These are phyloP conservation scores for Dryococelus australis DNA, from an alignment of 2,888 invertebrate genomes.

Conservation along the genomic window DNA sequence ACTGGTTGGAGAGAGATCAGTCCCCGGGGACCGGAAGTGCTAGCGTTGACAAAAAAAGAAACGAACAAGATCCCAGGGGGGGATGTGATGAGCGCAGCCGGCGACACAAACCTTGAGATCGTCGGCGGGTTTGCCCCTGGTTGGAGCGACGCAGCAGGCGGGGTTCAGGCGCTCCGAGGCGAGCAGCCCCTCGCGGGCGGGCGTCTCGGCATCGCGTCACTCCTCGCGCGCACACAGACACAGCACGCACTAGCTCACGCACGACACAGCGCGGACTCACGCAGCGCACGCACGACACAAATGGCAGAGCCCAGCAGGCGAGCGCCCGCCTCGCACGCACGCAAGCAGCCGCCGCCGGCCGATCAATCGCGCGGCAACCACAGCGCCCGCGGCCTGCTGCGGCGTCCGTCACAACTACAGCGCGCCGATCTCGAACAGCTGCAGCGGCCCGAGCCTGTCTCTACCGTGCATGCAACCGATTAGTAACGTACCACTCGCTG, in stretches of 20 bases:
- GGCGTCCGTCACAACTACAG: neutral
- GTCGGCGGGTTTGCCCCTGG: neutral
- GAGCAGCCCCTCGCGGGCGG: neutral
- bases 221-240: neutral
- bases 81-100: too few relatives aligned
- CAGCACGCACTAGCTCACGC: neutral
- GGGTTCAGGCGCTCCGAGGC: neutral
- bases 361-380: neutral
- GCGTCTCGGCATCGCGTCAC: neutral
- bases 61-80: too few relatives aligned
- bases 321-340: neutral
- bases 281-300: neutral
- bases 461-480: too few relatives aligned
- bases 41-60: too few relatives aligned
- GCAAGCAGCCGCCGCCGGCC: neutral
- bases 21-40: too few relatives aligned
- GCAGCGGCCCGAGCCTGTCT: too few relatives aligned
- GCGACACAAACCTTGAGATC: neutral
- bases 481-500: too few relatives aligned
- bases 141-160: neutral
- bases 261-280: neutral
- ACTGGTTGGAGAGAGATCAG: too few relatives aligned
- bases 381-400: neutral
- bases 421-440: too few relatives aligned
- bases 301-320: neutral